Evolutionary conservation across 2,888 invertebrate species (phyloP).

Genomic region (Cheiracanthium punctorium): DNA sequence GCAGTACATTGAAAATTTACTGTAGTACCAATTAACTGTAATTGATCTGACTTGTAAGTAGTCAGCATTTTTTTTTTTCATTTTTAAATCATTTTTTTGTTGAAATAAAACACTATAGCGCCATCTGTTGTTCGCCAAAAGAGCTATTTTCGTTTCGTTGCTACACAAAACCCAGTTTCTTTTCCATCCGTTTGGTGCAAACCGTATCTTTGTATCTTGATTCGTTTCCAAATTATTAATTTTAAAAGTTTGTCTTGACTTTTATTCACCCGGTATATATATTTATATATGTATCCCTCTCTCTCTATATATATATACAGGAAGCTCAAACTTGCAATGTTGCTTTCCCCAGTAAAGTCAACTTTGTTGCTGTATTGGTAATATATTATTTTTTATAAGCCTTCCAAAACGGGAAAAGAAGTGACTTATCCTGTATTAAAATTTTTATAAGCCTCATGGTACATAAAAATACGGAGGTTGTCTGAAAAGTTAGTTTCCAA

Average conservation of each 20-base stretch:
- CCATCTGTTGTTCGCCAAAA: conserved; percentile 18
- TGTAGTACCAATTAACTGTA: not conserved
- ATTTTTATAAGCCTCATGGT: too few species aligned
- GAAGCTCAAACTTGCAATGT: too few species aligned
- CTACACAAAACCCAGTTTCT: conserved; percentile 9
- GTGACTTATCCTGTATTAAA: too few species aligned
- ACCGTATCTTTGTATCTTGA: conserved; percentile 11
- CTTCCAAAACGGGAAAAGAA: too few species aligned
- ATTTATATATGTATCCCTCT: too few species aligned
- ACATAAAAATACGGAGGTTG: too few species aligned
- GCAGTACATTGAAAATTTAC: conserved; percentile 19
- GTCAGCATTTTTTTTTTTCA: not conserved
- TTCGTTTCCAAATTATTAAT: not conserved
- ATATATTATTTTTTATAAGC: too few species aligned
- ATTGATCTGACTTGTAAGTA: not conserved
- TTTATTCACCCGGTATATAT: not conserved
- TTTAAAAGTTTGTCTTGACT: not conserved
- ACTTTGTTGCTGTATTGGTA: too few species aligned
- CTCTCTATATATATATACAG: too few species aligned
- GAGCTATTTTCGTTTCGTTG: conserved; percentile 6
- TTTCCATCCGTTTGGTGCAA: conserved; percentile 16
- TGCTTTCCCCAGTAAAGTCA: too few species aligned
- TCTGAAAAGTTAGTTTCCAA: too few species aligned
- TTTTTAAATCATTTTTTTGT: not conserved
- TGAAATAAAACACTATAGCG: not conserved